Conservation (phyloP, 2,113 vertebrate genomes). For the Nothocercus julius region DNA sequence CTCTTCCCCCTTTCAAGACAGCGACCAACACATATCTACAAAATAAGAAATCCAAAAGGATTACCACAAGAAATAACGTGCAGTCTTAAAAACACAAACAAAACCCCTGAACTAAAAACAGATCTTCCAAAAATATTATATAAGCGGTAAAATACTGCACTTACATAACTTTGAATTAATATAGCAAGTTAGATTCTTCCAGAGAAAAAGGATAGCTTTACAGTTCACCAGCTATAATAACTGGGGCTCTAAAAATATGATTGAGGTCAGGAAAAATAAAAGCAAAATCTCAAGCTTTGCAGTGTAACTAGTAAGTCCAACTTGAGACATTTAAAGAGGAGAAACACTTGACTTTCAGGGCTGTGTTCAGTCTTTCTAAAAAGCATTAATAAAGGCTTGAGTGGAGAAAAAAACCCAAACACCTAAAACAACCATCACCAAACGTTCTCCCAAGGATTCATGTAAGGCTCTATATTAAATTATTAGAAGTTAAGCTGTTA, state of each 20-base stretch:
- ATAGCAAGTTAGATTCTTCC: not conserved
- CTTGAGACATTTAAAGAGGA: not conserved
- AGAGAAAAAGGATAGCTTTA: constrained; percentile 48
- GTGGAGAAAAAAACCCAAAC: no score
- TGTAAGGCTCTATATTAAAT: not conserved
- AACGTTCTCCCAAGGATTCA: not conserved
- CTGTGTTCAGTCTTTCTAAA: not conserved
- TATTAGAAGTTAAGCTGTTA: not conserved
- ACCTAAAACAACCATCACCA: not conserved
- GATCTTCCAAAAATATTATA: not conserved
- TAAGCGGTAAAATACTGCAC: not conserved
- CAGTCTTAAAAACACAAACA: constrained; percentile 7
- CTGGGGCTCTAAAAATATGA: not conserved
- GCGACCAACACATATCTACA: constrained; percentile 89
- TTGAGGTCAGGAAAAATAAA: not conserved
- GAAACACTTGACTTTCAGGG: not conserved
- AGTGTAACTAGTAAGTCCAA: not conserved
- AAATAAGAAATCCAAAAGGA: not conserved
- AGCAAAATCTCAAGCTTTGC: not conserved
- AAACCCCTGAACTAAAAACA: not conserved
- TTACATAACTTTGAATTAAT: constrained; percentile 34
- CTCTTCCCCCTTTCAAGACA: constrained; percentile 95
- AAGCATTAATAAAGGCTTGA: not conserved
- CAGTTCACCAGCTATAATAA: constrained; percentile 33
- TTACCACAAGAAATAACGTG: not conserved